These are phyloP conservation scores for Aleiodes alternator DNA, from an alignment of 2,888 invertebrate species.

Conservation along the genomic window DNA sequence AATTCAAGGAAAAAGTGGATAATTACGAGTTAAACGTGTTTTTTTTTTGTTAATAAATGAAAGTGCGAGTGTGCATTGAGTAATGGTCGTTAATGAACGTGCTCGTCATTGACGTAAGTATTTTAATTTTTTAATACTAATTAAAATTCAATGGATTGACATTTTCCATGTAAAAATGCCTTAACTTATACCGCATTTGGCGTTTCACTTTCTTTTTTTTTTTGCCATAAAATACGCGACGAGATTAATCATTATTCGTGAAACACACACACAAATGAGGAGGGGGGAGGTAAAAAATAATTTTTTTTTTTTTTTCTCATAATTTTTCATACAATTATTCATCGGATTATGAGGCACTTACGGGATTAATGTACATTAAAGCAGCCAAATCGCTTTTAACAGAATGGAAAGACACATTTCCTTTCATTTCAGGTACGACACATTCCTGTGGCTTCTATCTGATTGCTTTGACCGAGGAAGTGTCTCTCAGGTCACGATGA, in stretches of 20 bases:
- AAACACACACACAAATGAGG: background rate
- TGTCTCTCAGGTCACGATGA: constrained; percentile 10
- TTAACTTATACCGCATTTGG: background rate
- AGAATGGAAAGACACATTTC: constrained; percentile 24
- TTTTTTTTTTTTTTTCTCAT: background rate
- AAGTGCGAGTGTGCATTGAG: constrained; percentile 15
- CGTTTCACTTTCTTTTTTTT: constrained; percentile 29
- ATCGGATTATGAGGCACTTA: constrained; percentile 14
- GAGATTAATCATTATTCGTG: background rate
- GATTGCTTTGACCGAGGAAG: constrained; percentile 12
- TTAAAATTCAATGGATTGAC: background rate
- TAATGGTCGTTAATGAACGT: background rate
- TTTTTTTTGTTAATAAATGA: background rate
- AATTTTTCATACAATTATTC: constrained; percentile 18
- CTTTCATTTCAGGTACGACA: constrained; percentile 10
- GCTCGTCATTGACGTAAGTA: background rate
- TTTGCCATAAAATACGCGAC: background rate
- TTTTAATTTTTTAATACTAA: constrained; percentile 14
- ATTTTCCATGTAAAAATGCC: constrained; percentile 10
- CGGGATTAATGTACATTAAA: constrained; percentile 1
- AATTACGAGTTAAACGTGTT: constrained; percentile 12
- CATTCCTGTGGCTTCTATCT: background rate
- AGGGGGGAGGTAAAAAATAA: background rate
- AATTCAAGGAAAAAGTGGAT: background rate
- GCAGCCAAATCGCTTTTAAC: background rate